Percentiles rank a stretch among this genome's conserved stretches.
phyloP scores from a whole-genome alignment of 2,797 vertebrate species.

The Chelonia mydas region DNA sequence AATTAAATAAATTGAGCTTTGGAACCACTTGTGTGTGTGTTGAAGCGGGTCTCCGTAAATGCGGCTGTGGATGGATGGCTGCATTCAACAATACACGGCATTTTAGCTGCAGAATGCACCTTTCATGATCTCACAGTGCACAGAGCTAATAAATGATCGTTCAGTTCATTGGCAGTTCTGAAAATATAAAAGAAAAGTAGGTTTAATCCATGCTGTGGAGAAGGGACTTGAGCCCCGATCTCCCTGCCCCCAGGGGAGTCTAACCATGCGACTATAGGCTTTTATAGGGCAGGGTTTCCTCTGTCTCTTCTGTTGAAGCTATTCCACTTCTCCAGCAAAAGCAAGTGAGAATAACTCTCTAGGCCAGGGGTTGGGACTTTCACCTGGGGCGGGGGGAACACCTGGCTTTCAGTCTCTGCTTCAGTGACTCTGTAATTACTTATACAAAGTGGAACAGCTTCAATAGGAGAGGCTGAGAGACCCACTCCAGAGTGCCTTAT shows the following conservation, averaged over 20 bases:
- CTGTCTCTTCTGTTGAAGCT: background rate
- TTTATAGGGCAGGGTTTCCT: background rate
- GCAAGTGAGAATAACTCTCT: background rate
- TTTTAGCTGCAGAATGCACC: rapidly evolving
- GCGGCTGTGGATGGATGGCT: background rate
- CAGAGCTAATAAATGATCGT: background rate
- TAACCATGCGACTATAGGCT: background rate
- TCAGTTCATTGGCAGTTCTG: background rate
- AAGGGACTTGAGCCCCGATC: background rate
- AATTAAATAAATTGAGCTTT: conserved; percentile 17
- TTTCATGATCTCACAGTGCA: background rate
- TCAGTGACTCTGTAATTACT: too few species aligned
- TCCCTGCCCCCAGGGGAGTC: background rate
- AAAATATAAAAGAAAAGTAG: background rate
- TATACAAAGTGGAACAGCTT: too few species aligned
- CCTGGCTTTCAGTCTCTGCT: too few species aligned
- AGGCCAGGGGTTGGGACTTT: background rate
- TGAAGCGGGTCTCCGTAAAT: background rate
- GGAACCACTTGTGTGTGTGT: background rate
- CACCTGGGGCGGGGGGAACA: too few species aligned
- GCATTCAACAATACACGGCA: background rate
- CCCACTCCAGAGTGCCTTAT: too few species aligned
- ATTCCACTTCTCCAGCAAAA: background rate
- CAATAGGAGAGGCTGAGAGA: too few species aligned
- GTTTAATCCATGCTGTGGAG: background rate